Evolutionary conservation across 1,140 invertebrate genomes (phyloP), one percentile per base, ranked within the genome.

Genomic region (Scylla paramamosain): DNA sequence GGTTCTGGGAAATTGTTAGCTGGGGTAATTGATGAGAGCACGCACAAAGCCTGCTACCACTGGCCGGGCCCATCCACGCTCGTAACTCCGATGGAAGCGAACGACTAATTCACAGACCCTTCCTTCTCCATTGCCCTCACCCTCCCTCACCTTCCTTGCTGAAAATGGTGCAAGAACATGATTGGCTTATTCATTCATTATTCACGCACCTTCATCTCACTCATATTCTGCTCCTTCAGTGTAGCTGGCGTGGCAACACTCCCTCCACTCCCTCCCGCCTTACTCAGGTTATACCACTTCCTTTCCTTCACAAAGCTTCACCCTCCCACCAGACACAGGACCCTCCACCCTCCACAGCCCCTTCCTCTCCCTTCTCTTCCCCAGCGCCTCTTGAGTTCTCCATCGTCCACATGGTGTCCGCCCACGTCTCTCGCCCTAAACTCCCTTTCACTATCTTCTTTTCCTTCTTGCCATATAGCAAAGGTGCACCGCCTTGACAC

Each of bases 221-320:
- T n/a, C 67, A 25, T 25, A 77, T 20, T 20, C 3, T 0, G 52
- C 67, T 14, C 10, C 67, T 0, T 77, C 20, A 0, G 20, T 77
- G 67, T n/a, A 8, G 67, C 25, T n/a, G n/a, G 67, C 25, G 67
- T n/a, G 67, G 67, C 67, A n/a, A 77, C 67, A 25, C 67, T 77
- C 67, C 20, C 25, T n/a, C 67, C 67, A 20, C 10, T 20, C 52
- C 52, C 52, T 20, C 1, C 20, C 25, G 67, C 67, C 67, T 77
- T 77, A 77, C 67, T n/a, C 67, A 77, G 67, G 67, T 77, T 77
- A 77, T 77, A 77, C 67, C 67, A 77, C 67, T 77, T 77, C 67
- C 67, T 77, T n/a, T n/a, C 67, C 67, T 20, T 77, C 67, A 77
- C 67, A 77, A 77, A 77, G 52, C 52, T 20, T 59, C 10, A 20